Base-by-base conservation (phyloP, 2,888 invertebrate genomes). In the Sturmia bella region DNA sequence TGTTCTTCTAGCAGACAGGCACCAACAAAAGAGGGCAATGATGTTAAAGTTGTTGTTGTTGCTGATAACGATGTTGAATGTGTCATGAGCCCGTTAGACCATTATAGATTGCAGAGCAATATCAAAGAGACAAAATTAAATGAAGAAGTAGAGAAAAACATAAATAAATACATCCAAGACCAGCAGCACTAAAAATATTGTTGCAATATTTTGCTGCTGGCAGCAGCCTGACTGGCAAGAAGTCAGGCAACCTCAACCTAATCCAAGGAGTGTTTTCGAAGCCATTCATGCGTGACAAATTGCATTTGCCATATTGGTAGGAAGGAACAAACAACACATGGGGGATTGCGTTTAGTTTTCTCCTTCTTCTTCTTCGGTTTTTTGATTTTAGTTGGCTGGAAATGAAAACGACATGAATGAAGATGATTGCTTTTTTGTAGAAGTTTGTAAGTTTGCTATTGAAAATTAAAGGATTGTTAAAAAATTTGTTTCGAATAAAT, bases 231-330 rank as follows among this genome's bases (percentile, higher is more conserved):
- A 13, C 70, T 52, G 72, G 59, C 70, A 61, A 66, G 50, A 39
- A 66, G 72, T 66, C 72, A 48, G 68, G 73, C 69, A 77, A 81
- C 73, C 69, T 69, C 77, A 81, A 81, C 63, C 73, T 73, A 63
- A 73, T 74, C 64, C 73, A 81, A 77, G 77, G 64, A 77, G 81
- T 77, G 69, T 73, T 75, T 69, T 59, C 52, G 21, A 45, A 81
- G 73, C 77, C 69, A 81, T 73, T 81, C 73, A 73, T 81, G 81
- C 73, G 64, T 74, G 73, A 81, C 77, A 81, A 81, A 81, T 81
- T 81, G 73, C 63, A 81, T 77, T 81, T 80, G 59, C 70, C 77
- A 54, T 77, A 64, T 45, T 76, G 73, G 66, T 39, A 37, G n/a
- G 72, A n/a, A n/a, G n/a, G n/a, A n/a, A n/a, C n/a, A n/a, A n/a